Percentiles rank a stretch among this genome's conserved stretches.
Conservation (phyloP, 1,140 invertebrate species). For the Eulimnadia texana region DNA sequence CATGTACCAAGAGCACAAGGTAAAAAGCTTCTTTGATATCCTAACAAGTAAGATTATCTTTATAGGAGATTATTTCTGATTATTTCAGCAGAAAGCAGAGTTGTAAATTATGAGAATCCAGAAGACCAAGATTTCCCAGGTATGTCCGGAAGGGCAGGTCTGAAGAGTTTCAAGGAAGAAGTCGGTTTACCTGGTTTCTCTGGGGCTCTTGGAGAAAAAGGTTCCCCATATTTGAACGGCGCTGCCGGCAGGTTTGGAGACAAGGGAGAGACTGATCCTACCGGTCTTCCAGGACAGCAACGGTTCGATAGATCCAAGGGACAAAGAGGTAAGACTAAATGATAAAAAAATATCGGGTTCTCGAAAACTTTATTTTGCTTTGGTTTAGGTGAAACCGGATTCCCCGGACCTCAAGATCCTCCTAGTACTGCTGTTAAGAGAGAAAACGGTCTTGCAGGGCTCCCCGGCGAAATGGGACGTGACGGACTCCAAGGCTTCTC, state of each 20-base stretch:
- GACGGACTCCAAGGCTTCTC: slow-evolving; percentile 41
- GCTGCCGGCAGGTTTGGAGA: slow-evolving; percentile 32
- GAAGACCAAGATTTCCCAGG: too few species aligned
- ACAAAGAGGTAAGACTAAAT: slow-evolving; percentile 1
- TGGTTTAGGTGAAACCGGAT: slow-evolving; percentile 42
- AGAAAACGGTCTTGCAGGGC: slow-evolving; percentile 56
- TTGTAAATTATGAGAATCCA: too few species aligned
- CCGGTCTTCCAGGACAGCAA: slow-evolving; percentile 39
- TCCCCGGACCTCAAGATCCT: slow-evolving; percentile 39
- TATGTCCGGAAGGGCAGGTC: slow-evolving; percentile 24
- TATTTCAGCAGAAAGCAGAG: too few species aligned
- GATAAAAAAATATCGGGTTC: too few species aligned
- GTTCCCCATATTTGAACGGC: slow-evolving; percentile 14
- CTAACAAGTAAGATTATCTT: too few species aligned
- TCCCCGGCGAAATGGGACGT: slow-evolving; percentile 50
- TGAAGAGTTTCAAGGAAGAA: too few species aligned
- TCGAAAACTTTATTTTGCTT: neutral
- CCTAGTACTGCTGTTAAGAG: slow-evolving; percentile 47
- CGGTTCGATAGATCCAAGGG: slow-evolving; percentile 44
- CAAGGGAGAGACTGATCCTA: slow-evolving; percentile 31
- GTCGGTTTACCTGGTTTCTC: too few species aligned
- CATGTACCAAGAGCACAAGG: too few species aligned
- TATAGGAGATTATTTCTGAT: too few species aligned
- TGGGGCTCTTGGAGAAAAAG: too few species aligned
- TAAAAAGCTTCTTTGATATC: too few species aligned